Base-by-base conservation (phyloP, 2,797 vertebrate genomes). In the Adrianichthys oophorus region DNA sequence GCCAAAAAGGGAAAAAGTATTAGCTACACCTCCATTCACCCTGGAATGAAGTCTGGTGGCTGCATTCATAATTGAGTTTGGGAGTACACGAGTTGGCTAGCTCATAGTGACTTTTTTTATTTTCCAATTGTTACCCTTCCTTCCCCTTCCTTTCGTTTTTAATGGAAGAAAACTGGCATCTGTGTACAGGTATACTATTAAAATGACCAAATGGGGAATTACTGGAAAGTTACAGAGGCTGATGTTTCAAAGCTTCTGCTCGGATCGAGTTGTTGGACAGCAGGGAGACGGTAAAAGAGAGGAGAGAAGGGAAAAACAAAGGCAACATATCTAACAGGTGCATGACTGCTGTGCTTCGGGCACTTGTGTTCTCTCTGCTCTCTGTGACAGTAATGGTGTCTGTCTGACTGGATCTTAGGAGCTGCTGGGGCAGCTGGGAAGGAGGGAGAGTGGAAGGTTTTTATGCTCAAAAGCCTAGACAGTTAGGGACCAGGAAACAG, bases 61-160 rank as follows among this genome's bases (percentile, higher is more conserved):
- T 84, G 85, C 84, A 68, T 89, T 70, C 56, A 29, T 91, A 83
- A 92, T 90, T 77, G 65, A 83, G 85, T 93, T 89, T 89, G 58
- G 61, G 47, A 79, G 70, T 80, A 84, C 87, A 86, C 88, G 84
- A 91, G 83, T 91, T 87, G 86, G 76, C 88, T 90, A 85, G 75
- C 81, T 84, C 85, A 86, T 90, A 37, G 32, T 37, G 82, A 85
- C 78, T 73, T 87, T 67, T 67, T 73, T 53, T 90, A 84, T 84
- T 82, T 84, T 85, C 85, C 86, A 88, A 88, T 82, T 70, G 62
- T 65, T 68, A 68, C 52, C 78, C 67, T 70, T 70, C 63, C 43
- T 6, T 65, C 59, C 61, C 67, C 59, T 45, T 63, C 64, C 54
- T 59, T 52, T 23, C 58, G 58, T 18, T 40, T 70, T 51, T 58